These are phyloP conservation scores for Siderastrea siderea DNA, from an alignment of 92 coral and sea anemone genomes.

Conservation along the genomic window DNA sequence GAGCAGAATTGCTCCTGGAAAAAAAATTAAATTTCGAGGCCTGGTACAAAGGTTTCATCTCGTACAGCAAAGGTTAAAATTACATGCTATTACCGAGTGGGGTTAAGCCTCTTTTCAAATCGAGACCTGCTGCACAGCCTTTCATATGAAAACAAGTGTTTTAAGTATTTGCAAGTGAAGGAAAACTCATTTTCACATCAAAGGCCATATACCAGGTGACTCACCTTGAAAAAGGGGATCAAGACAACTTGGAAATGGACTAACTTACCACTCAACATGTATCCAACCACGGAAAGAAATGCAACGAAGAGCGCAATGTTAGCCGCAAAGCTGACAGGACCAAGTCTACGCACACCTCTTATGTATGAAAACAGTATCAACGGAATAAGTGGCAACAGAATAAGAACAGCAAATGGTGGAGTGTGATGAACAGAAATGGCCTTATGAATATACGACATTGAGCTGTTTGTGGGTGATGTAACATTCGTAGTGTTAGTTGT, in stretches of 20 bases:
- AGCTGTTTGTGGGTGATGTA: slow-evolving; percentile 1
- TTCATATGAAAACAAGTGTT: too few relatives aligned
- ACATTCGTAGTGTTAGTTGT: background rate
- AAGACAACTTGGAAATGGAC: background rate
- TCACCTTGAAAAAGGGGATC: background rate
- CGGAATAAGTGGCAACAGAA: slow-evolving; percentile 81
- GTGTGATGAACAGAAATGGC: slow-evolving; percentile 31
- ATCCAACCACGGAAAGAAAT: slow-evolving; percentile 82
- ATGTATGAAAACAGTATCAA: slow-evolving; percentile 85
- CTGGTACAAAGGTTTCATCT: too few relatives aligned
- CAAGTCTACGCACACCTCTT: slow-evolving; percentile 81
- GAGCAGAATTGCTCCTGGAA: too few relatives aligned
- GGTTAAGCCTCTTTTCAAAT: too few relatives aligned
- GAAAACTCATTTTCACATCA: too few relatives aligned
- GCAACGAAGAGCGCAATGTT: slow-evolving; percentile 81
- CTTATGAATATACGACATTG: background rate
- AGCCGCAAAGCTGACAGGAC: slow-evolving; percentile 87
- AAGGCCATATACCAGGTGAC: background rate
- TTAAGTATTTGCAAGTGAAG: too few relatives aligned
- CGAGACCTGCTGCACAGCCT: too few relatives aligned
- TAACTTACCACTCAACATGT: slow-evolving; percentile 89
- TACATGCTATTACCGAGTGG: too few relatives aligned
- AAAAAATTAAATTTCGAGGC: too few relatives aligned
- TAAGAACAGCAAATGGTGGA: slow-evolving; percentile 72
- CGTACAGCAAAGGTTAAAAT: too few relatives aligned